Evolutionary conservation across 2,113 vertebrate species (phyloP).

Genomic region (Eretmochelys imbricata): DNA sequence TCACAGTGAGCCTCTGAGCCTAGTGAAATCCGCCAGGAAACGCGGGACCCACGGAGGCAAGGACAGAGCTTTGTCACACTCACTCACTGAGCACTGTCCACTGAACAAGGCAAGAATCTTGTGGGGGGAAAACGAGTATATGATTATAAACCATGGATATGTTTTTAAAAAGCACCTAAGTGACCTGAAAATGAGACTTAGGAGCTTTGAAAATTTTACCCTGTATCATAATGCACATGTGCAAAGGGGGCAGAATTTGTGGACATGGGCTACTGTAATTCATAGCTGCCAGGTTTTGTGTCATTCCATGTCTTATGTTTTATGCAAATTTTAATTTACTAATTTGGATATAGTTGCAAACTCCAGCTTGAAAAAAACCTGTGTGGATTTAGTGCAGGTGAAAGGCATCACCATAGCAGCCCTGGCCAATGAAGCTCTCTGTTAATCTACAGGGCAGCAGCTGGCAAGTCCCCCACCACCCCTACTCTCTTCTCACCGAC

Average conservation of each 20-base stretch:
- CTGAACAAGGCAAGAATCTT: background rate
- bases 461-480: background rate
- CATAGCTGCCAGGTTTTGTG: background rate
- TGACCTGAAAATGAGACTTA: background rate
- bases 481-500: no score
- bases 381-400: background rate
- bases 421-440: background rate
- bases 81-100: rapidly evolving
- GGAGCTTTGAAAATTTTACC: background rate
- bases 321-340: background rate
- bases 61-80: background rate
- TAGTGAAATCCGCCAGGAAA: no score
- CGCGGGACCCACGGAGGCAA: no score
- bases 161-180: background rate
- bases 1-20: no score
- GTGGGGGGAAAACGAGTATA: rapidly evolving
- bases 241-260: background rate
- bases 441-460: background rate
- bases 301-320: background rate
- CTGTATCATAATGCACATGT: background rate
- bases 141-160: background rate
- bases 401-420: background rate
- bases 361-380: background rate
- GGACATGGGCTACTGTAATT: background rate
- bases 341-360: background rate